Evolutionary conservation across 2,888 invertebrate genomes (phyloP), one percentile per base, ranked within the genome.

Genomic region (Microchrysa polita): DNA sequence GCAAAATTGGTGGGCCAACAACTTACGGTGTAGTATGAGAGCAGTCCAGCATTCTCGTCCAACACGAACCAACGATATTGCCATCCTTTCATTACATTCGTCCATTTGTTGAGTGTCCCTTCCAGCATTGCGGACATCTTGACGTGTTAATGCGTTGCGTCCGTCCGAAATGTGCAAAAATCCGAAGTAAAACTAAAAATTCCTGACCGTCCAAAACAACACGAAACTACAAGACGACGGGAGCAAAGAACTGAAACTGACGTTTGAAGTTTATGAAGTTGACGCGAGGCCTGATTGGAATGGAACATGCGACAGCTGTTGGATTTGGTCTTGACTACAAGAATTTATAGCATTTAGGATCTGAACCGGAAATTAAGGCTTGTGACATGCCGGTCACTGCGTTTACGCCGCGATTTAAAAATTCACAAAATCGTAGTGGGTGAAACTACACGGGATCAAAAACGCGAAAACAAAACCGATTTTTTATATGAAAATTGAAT

Each of bases 61-160:
- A 99, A 87, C 80, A 98, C 98, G 87, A 99, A 99, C 96, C 98
- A 99, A 79, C 98, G 91, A 87, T 97, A 98, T 86, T 99, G 98
- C 98, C 98, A 99, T 79, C 98, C 98, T 77, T 85, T 85, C 84
- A 85, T 84, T 52, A 85, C 84, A 74, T 85, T 85, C 34, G 85
- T 85, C 85, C 85, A 85, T 79, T 85, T 85, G 79, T 83, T 84
- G 27, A 85, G 79, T 0, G 84, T 84, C 60, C 85, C 85, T 77
- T 85, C 85, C 75, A 85, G 65, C 72, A 78, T 76, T 60, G 76
- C 20, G 20, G 55, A 55, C 55, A 55, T 55, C n/a, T n/a, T n/a
- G n/a, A n/a, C n/a, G n/a, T 20, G 16, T 34, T 34, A n/a, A n/a
- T n/a, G n/a, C 2, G 48, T n/a, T 12, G 14, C 10, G 12, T 4